phyloP scores from a whole-genome alignment of 2,888 invertebrate genomes.

The Caenorhabditis afra region DNA sequence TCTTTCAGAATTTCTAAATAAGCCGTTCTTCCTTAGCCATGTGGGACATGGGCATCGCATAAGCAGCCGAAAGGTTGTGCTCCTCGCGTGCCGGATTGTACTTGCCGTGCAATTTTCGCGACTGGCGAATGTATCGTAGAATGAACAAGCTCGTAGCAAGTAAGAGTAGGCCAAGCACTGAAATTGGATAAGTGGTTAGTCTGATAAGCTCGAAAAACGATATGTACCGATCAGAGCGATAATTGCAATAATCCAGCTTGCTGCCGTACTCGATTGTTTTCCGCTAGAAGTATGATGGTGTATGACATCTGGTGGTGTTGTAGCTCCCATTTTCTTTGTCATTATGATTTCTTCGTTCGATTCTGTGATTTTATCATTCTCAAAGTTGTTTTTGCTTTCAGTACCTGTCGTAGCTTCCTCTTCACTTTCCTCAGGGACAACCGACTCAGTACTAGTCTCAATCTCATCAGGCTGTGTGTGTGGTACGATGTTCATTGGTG shows the following conservation, averaged over 20 bases:
- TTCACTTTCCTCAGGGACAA: conserved; percentile 34
- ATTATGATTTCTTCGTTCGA: conserved; percentile 34
- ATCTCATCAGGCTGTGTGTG: conserved; percentile 31
- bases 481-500: conserved; percentile 23
- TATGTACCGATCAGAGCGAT: conserved; percentile 66
- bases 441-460: conserved; percentile 42
- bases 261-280: conserved; percentile 59
- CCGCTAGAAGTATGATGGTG: conserved; percentile 54
- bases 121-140: conserved; percentile 73
- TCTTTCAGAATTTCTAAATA: conserved; percentile 62
- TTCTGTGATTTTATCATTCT: too few relatives aligned
- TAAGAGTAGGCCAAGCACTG: conserved; percentile 69
- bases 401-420: conserved; percentile 43
- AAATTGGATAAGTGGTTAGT: conserved; percentile 15
- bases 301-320: conserved; percentile 45
- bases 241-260: conserved; percentile 70
- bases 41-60: conserved; percentile 76
- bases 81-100: conserved; percentile 79
- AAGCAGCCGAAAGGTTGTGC: conserved; percentile 70
- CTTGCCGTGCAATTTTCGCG: conserved; percentile 73
- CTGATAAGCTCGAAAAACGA: too few relatives aligned
- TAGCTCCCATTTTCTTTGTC: conserved; percentile 25
- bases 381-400: not conserved
- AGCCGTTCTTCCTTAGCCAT: conserved; percentile 76
- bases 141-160: conserved; percentile 69